Base-by-base conservation (phyloP, 1,140 invertebrate genomes). In the Drosophila oshimai region DNA sequence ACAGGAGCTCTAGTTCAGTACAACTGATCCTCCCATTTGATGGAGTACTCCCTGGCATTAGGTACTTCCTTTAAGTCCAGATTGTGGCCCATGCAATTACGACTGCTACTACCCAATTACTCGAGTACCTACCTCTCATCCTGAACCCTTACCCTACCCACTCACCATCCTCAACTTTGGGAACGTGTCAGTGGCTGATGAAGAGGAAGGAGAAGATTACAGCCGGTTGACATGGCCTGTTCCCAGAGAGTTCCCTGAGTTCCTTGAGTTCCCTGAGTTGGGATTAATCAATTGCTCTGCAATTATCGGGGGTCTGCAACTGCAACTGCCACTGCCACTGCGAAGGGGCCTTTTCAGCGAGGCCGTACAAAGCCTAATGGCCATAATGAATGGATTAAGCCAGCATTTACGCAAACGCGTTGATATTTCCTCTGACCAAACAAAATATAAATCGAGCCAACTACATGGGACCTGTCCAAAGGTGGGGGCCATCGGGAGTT, bases 381-480 rank as follows among this genome's bases (percentile, higher is more conserved):
- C 55, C 81, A 62, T 87, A 86, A 86, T 86, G 77, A 86, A 86
- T 80, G 80, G 80, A 86, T 86, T 87, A 76, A 70, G 57, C 72
- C 75, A 65, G 80, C 81, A 64, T 87, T 87, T 87, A 87, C 81
- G 71, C 79, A 74, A 73, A 65, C 77, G 75, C 81, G 81, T 87
- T 86, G 81, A 86, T 87, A 87, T 76, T 87, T 77, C 58, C 57
- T 65, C 61, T 80, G 72, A 76, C 76, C 80, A 86, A 86, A 86
- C 81, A 86, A 81, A 80, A 87, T 86, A 87, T 86, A 86, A 87
- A 86, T 87, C 74, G 81, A 81, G 72, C 49, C 50, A 80, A 76
- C 67, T 68, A 65, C 77, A 64, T 53, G 77, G 51, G 44, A 46
- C 39, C 64, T 58, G 62, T 41, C 71, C 18, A 39, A 29, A 17